These are phyloP conservation scores for Aleiodes leptofemur DNA, from an alignment of 2,888 invertebrate species.

Conservation along the genomic window DNA sequence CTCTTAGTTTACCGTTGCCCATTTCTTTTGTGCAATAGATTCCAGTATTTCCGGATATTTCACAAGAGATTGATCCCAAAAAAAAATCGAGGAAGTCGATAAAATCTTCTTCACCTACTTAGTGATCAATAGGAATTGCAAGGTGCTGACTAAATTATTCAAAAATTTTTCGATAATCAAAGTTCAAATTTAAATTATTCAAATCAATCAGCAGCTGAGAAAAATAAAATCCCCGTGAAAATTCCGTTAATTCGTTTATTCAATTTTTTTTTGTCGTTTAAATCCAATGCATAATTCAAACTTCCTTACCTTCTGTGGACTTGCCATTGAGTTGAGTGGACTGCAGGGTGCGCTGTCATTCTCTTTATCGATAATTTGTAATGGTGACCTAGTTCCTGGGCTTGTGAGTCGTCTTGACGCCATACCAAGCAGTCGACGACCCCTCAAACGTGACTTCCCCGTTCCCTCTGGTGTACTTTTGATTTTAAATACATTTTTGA, in stretches of 20 bases:
- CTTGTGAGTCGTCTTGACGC: slow-evolving; percentile 63
- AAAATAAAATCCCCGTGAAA: not conserved
- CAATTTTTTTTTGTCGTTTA: slow-evolving; percentile 7
- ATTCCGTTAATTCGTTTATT: not conserved
- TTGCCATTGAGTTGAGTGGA: slow-evolving; percentile 57
- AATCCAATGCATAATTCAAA: slow-evolving; percentile 4
- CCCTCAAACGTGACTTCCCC: slow-evolving; percentile 58
- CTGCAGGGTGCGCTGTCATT: slow-evolving; percentile 63
- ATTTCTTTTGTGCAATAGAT: not conserved
- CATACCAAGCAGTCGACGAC: slow-evolving; percentile 63
- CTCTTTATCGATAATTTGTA: slow-evolving; percentile 63
- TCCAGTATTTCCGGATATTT: not conserved
- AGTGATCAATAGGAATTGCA: slow-evolving; percentile 35
- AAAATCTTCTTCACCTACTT: slow-evolving; percentile 12
- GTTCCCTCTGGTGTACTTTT: slow-evolving; percentile 66
- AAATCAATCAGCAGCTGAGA: not conserved
- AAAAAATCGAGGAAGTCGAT: not conserved
- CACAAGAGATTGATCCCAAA: not conserved
- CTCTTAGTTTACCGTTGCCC: too few species aligned
- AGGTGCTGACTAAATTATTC: slow-evolving; percentile 55
- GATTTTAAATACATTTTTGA: slow-evolving; percentile 71
- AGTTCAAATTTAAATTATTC: slow-evolving; percentile 7
- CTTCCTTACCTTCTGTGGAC: slow-evolving; percentile 67
- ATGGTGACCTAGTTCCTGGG: slow-evolving; percentile 60
- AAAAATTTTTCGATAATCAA: slow-evolving; percentile 40